phyloP scores from a whole-genome alignment of 37 sponge, comb jelly and placozoan species.

The Petrosia ficiformis region DNA sequence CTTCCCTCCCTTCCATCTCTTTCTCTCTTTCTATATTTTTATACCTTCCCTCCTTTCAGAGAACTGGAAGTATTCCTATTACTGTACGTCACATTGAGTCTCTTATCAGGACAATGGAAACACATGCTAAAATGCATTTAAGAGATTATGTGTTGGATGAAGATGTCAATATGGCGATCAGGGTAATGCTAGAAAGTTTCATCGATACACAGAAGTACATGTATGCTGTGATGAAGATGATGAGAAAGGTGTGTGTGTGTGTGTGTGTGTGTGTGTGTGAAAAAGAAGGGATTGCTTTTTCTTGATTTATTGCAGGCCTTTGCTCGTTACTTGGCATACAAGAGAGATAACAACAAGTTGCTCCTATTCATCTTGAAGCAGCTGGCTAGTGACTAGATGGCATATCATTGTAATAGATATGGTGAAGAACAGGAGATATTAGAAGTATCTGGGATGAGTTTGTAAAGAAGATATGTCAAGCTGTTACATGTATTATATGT shows the following conservation, averaged over 20 bases:
- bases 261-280: slow-evolving; percentile 6
- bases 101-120: slow-evolving; percentile 93
- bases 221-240: slow-evolving; percentile 96
- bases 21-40: background rate
- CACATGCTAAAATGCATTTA: slow-evolving; percentile 95
- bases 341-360: slow-evolving; percentile 96
- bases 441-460: slow-evolving; percentile 94
- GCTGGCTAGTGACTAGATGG: slow-evolving; percentile 85
- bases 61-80: slow-evolving; percentile 98
- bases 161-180: slow-evolving; percentile 98
- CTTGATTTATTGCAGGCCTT: no score
- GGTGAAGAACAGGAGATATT: slow-evolving; percentile 83
- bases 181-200: slow-evolving; percentile 98
- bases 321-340: slow-evolving; percentile 90
- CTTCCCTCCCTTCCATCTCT: background rate
- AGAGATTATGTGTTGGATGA: slow-evolving; percentile 93
- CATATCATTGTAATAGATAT: slow-evolving; percentile 80
- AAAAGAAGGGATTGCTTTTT: no score
- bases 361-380: slow-evolving; percentile 94
- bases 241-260: slow-evolving; percentile 74
- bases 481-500: no score
- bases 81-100: slow-evolving; percentile 98
- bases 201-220: slow-evolving; percentile 95
- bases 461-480: slow-evolving; percentile 80
- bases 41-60: slow-evolving; percentile 20